Percentiles rank a stretch among this genome's conserved stretches.
These are phyloP conservation scores for Coregonus sp. DNA, from an alignment of 2,797 vertebrate genomes.

Conservation along the genomic window DNA sequence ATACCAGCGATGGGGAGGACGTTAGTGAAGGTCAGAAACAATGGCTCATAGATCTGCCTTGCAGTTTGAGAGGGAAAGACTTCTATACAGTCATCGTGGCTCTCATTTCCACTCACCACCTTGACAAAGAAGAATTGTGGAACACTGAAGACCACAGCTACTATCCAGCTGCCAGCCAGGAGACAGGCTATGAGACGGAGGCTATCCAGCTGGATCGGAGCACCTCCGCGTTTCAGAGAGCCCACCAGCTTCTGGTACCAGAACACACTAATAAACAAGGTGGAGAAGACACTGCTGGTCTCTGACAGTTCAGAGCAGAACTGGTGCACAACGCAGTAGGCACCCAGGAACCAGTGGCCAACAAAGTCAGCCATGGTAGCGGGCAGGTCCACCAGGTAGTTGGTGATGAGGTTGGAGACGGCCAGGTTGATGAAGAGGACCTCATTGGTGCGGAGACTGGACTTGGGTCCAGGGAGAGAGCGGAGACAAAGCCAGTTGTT, in stretches of 20 bases:
- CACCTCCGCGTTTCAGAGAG: slow-evolving; percentile 70
- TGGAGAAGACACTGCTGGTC: slow-evolving; percentile 80
- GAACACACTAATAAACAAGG: slow-evolving; percentile 75
- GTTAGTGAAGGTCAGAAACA: slow-evolving; percentile 71
- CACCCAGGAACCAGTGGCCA: slow-evolving; percentile 68
- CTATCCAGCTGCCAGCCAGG: slow-evolving; percentile 70
- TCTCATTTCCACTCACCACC: slow-evolving; percentile 48
- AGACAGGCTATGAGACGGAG: slow-evolving; percentile 55
- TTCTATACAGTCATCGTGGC: slow-evolving; percentile 55
- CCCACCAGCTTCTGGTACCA: slow-evolving; percentile 82
- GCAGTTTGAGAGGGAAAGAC: slow-evolving; percentile 43
- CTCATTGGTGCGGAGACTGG: slow-evolving; percentile 68
- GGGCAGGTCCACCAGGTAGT: slow-evolving; percentile 77
- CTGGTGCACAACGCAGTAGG: slow-evolving; percentile 67
- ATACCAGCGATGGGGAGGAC: slow-evolving; percentile 70
- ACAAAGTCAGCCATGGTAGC: slow-evolving; percentile 68
- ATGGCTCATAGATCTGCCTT: slow-evolving; percentile 56
- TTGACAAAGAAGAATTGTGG: slow-evolving; percentile 65
- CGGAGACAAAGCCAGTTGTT: slow-evolving; percentile 74
- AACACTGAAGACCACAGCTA: slow-evolving; percentile 64
- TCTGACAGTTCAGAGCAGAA: slow-evolving; percentile 75
- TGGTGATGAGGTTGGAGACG: slow-evolving; percentile 79
- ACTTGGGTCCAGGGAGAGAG: slow-evolving; percentile 62
- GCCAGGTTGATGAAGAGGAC: slow-evolving; percentile 80
- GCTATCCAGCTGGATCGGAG: slow-evolving; percentile 69